These are phyloP conservation scores for Tribolium castaneum DNA, from an alignment of 1,140 invertebrate species.

Conservation along the genomic window DNA sequence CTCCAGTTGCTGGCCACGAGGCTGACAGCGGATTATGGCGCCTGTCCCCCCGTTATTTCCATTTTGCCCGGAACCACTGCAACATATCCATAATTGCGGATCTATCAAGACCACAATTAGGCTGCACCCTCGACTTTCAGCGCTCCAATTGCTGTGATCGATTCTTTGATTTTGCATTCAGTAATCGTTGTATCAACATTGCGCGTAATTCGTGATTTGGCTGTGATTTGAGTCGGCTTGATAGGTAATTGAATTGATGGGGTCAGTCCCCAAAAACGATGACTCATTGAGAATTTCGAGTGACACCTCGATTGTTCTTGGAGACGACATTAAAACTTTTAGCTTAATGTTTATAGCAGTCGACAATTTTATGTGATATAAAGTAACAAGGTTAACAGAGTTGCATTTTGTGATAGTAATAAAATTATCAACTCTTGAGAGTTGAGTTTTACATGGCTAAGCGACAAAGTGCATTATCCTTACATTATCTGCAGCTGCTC, in stretches of 20 bases:
- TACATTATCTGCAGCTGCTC: slow-evolving; percentile 35
- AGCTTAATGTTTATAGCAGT: slow-evolving; percentile 18
- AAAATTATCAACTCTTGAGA: slow-evolving; percentile 35
- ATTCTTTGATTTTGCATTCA: slow-evolving; percentile 7
- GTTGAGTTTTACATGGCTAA: slow-evolving; percentile 31
- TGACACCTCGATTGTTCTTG: slow-evolving; percentile 2
- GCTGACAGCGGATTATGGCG: slow-evolving; percentile 16
- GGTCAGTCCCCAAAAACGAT: slow-evolving; percentile 19
- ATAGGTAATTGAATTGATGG: slow-evolving; percentile 5
- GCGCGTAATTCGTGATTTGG: neutral
- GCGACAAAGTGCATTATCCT: slow-evolving; percentile 19
- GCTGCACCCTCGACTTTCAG: neutral
- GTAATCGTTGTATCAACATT: slow-evolving; percentile 15
- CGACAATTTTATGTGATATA: slow-evolving; percentile 26
- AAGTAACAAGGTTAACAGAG: slow-evolving; percentile 32
- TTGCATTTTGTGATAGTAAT: slow-evolving; percentile 35
- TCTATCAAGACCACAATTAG: slow-evolving; percentile 15
- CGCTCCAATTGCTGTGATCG: neutral
- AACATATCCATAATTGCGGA: slow-evolving; percentile 16
- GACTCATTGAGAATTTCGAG: slow-evolving; percentile 8
- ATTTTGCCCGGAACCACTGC: slow-evolving; percentile 9
- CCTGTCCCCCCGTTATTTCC: slow-evolving; percentile 5
- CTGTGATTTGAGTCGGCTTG: slow-evolving; percentile 12
- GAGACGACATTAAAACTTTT: slow-evolving; percentile 16
- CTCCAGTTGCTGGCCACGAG: slow-evolving; percentile 32